phyloP scores from a whole-genome alignment of 2,113 vertebrate genomes.

The Steatornis caripensis region DNA sequence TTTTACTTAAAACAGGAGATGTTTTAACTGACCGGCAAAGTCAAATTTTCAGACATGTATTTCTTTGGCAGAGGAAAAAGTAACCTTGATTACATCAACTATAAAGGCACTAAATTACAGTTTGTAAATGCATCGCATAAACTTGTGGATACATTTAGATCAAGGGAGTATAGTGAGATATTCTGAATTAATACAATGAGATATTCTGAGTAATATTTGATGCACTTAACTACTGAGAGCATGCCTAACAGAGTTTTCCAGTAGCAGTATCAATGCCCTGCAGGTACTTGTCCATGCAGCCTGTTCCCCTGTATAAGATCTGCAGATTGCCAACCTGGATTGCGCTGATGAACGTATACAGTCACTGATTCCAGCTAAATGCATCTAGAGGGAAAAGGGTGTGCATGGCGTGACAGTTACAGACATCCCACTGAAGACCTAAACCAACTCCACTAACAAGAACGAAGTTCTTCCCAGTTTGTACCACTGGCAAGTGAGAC shows the following conservation, averaged over 20 bases:
- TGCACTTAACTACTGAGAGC: constrained; percentile 58
- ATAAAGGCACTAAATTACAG: neutral
- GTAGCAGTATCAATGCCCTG: constrained; percentile 49
- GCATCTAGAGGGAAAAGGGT: neutral
- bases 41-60: constrained; percentile 3
- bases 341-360: neutral
- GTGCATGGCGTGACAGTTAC: neutral
- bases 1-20: neutral
- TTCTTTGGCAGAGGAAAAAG: neutral
- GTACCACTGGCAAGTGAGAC: neutral
- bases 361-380: neutral
- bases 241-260: constrained; percentile 48
- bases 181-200: constrained; percentile 32
- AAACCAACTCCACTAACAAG: neutral
- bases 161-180: constrained; percentile 53
- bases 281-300: constrained; percentile 44
- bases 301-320: constrained; percentile 5
- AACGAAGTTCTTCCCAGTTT: neutral
- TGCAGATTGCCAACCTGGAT: constrained; percentile 3
- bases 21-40: neutral
- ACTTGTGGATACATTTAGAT: constrained; percentile 8
- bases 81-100: neutral
- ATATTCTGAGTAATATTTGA: constrained; percentile 41
- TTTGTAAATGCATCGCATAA: constrained; percentile 31
- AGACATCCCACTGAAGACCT: neutral